phyloP scores from a whole-genome alignment of 2,797 vertebrate genomes.

The Discoglossus pictus region DNA sequence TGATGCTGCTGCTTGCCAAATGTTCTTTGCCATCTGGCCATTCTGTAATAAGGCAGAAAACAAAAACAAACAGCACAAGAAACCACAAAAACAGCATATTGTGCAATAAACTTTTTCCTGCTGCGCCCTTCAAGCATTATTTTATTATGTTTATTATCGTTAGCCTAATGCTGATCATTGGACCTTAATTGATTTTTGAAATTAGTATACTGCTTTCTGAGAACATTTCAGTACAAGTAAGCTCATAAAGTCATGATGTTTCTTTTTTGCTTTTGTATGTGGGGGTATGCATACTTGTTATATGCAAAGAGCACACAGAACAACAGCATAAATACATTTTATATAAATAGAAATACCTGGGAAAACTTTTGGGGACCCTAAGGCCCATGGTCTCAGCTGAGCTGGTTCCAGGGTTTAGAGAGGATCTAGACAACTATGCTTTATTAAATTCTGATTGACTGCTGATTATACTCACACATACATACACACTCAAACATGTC shows the following conservation, averaged over 20 bases:
- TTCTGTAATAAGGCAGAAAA: conserved; percentile 21
- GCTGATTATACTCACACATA: too few relatives aligned
- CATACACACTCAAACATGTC: too few relatives aligned
- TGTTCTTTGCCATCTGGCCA: conserved; percentile 42
- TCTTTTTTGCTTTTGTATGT: too few relatives aligned
- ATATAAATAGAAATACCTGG: too few relatives aligned
- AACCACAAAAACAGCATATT: conserved; percentile 41
- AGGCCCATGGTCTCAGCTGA: too few relatives aligned
- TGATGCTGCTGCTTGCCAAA: conserved; percentile 38
- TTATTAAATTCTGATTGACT: too few relatives aligned
- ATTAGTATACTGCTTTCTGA: not conserved
- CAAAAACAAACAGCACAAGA: conserved; percentile 30
- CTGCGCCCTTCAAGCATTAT: not conserved
- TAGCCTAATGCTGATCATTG: not conserved
- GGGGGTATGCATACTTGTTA: too few relatives aligned
- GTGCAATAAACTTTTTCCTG: conserved; percentile 16
- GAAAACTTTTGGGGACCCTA: too few relatives aligned
- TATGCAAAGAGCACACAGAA: too few relatives aligned
- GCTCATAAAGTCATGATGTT: not conserved
- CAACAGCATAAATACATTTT: too few relatives aligned
- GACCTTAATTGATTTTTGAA: not conserved
- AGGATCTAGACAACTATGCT: too few relatives aligned
- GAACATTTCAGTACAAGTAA: not conserved
- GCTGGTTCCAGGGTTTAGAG: too few relatives aligned
- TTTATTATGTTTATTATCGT: not conserved